phyloP scores from a whole-genome alignment of 2,797 vertebrate genomes.

The Tarsius wallacei region DNA sequence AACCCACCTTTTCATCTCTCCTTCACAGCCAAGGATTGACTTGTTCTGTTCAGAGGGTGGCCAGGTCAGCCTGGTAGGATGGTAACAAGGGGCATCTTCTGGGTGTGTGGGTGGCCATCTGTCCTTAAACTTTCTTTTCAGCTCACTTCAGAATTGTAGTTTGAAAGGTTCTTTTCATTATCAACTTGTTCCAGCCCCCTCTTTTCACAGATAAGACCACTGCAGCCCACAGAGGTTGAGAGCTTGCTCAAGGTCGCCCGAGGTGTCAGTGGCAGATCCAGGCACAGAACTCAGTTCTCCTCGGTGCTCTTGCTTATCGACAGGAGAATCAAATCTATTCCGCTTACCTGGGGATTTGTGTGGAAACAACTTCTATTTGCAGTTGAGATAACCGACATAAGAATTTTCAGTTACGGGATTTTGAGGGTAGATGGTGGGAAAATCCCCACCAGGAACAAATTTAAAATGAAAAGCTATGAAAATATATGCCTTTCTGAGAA shows the following conservation, averaged over 20 bases:
- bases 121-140: not conserved
- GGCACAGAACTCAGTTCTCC: not conserved
- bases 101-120: not conserved
- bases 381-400: not conserved
- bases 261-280: not conserved
- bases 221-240: not conserved
- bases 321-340: not conserved
- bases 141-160: not conserved
- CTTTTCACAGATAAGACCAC: not conserved
- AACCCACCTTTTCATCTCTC: not conserved
- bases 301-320: not conserved
- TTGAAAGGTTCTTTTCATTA: conserved; percentile 17
- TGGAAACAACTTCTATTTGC: not conserved
- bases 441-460: conserved; percentile 5
- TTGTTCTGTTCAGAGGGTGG: not conserved
- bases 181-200: not conserved
- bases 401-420: conserved; percentile 42
- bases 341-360: not conserved
- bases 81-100: not conserved
- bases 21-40: not conserved
- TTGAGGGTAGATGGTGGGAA: not conserved
- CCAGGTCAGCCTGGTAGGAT: not conserved
- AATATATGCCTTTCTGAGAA: not conserved
- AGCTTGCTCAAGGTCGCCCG: not conserved
- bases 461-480: conserved; percentile 63